Evolutionary conservation across 1,140 invertebrate species (phyloP).

Genomic region (Drosophila hydei): DNA sequence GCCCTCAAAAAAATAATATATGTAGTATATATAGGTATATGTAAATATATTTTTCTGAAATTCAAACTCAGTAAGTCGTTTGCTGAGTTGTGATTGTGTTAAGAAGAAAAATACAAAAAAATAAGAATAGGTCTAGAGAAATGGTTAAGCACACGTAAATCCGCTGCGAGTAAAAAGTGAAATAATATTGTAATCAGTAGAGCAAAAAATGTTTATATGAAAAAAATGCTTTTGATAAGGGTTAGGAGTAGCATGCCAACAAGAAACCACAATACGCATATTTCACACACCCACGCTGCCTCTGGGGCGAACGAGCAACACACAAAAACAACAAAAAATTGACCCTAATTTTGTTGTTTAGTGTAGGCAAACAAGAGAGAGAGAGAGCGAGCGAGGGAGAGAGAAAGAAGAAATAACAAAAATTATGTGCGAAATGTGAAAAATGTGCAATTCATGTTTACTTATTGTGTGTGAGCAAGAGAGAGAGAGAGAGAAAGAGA

Average conservation of each 20-base stretch:
- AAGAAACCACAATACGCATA: slow-evolving; percentile 56
- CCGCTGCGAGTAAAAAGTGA: slow-evolving; percentile 24
- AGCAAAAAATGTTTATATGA: slow-evolving; percentile 25
- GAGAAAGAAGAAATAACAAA: slow-evolving; percentile 46
- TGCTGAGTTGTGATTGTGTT: slow-evolving; percentile 30
- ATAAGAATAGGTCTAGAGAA: neutral
- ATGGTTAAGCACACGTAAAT: slow-evolving; percentile 29
- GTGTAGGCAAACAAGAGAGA: slow-evolving; percentile 31
- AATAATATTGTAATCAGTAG: slow-evolving; percentile 50
- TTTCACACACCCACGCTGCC: slow-evolving; percentile 49
- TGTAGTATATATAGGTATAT: neutral
- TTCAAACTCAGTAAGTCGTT: slow-evolving; percentile 20
- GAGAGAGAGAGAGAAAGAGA: neutral
- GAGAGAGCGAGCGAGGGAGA: neutral
- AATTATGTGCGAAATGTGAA: slow-evolving; percentile 70
- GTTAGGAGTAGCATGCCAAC: slow-evolving; percentile 45
- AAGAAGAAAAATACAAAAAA: slow-evolving; percentile 1
- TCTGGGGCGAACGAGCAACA: neutral
- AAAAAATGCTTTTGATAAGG: slow-evolving; percentile 61
- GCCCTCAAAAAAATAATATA: neutral
- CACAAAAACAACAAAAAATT: slow-evolving; percentile 17
- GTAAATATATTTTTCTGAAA: neutral
- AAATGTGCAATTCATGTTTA: slow-evolving; percentile 79
- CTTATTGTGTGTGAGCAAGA: slow-evolving; percentile 21
- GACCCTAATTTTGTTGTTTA: slow-evolving; percentile 65